A percentile compares a stretch with the other conserved stretches of the same genome.
Conservation (phyloP, 2,797 vertebrate genomes). For the Anabacerthia variegaticeps region DNA sequence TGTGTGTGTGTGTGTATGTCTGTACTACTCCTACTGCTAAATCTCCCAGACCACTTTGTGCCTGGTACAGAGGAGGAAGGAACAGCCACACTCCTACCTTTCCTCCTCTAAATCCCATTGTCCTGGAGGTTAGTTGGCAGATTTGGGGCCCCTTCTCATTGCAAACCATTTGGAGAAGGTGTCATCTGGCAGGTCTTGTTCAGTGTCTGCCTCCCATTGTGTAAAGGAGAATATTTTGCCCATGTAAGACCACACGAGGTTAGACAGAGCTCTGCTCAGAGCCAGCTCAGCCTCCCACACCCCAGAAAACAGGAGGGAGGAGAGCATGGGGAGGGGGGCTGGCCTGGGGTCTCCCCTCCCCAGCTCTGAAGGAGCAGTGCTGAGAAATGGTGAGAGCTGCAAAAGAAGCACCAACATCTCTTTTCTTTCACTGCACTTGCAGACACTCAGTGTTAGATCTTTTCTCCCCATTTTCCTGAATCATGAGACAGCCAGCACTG, state of each 20-base stretch:
- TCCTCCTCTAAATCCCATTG: not conserved
- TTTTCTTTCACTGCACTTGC: not conserved
- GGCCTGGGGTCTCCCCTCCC: fast-evolving
- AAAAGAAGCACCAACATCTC: not conserved
- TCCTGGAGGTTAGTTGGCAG: not conserved
- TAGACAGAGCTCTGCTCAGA: not conserved
- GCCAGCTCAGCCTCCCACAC: not conserved
- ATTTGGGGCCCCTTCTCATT: fast-evolving
- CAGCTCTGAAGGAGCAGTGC: not conserved
- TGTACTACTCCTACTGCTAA: not conserved
- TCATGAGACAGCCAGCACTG: not conserved
- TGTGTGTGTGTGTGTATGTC: not conserved
- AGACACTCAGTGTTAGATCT: not conserved
- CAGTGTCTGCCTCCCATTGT: not conserved
- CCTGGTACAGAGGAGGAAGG: not conserved
- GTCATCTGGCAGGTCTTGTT: not conserved
- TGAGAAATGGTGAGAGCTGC: not conserved
- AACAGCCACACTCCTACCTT: not conserved
- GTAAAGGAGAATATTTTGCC: not conserved
- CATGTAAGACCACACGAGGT: fast-evolving
- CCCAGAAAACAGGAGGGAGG: not conserved
- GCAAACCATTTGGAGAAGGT: not conserved
- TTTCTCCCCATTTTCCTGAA: not conserved
- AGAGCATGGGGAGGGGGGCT: fast-evolving
- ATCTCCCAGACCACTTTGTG: not conserved